A percentile compares a stretch with the other conserved stretches of the same genome.
These are phyloP conservation scores for Amazona vittata DNA, from an alignment of 2,113 vertebrate species.

Conservation along the genomic window DNA sequence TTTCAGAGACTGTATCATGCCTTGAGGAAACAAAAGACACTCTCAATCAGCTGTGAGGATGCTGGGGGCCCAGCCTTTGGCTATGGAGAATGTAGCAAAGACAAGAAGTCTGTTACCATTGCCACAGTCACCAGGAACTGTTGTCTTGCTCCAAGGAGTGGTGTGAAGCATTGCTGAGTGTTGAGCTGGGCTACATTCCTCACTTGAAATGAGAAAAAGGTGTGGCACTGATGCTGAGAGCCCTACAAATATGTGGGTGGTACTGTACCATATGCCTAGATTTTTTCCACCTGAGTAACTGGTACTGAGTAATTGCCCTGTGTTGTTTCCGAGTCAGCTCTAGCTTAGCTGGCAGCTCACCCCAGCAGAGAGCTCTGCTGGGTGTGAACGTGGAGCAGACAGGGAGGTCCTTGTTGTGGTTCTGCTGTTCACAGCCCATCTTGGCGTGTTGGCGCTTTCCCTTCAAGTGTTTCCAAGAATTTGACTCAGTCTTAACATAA, in stretches of 20 bases:
- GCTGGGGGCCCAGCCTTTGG: constrained; percentile 14
- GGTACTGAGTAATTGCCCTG: constrained; percentile 46
- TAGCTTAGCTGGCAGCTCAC: background rate
- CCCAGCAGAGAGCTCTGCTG: background rate
- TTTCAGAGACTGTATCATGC: background rate
- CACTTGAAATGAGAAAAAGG: constrained; percentile 21
- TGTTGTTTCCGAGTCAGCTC: constrained; percentile 44
- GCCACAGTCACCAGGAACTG: constrained; percentile 1
- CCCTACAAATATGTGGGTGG: constrained; percentile 58
- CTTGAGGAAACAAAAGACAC: background rate
- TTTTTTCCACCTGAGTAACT: constrained; percentile 71
- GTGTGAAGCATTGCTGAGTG: background rate
- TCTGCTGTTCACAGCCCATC: constrained; percentile 30
- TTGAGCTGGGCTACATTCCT: constrained; percentile 48
- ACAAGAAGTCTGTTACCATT: background rate
- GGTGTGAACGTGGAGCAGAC: constrained; percentile 51
- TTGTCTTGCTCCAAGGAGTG: background rate
- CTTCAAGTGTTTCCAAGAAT: constrained; percentile 57
- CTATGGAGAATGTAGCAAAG: background rate
- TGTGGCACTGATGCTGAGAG: constrained; percentile 43
- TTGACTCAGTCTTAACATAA: background rate
- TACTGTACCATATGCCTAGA: constrained; percentile 29
- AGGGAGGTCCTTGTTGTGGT: constrained; percentile 64
- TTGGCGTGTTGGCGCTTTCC: constrained; percentile 40
- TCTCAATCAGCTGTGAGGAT: background rate